These are phyloP conservation scores for Drosophila obscura DNA, from an alignment of 1,140 invertebrate species.

Conservation along the genomic window DNA sequence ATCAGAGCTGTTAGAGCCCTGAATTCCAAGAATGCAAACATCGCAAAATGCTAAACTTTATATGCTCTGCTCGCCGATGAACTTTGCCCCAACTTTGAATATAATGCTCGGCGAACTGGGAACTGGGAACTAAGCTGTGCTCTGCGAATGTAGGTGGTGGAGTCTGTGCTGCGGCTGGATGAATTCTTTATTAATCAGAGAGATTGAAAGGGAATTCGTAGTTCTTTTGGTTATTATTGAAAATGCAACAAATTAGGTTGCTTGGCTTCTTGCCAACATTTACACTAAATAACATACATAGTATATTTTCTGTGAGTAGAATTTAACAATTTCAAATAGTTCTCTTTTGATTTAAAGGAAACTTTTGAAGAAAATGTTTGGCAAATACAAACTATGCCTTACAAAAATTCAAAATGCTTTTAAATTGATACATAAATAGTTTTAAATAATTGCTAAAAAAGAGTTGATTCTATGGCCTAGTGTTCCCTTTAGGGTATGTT, in stretches of 20 bases:
- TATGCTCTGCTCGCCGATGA: constrained; percentile 16
- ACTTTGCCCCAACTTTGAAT: constrained; percentile 17
- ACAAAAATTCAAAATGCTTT: too few species aligned
- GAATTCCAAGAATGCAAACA: constrained; percentile 41
- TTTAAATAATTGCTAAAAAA: not conserved
- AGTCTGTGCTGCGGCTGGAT: not conserved
- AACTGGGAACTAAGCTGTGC: not conserved
- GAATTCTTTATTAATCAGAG: constrained; percentile 46
- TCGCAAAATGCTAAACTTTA: constrained; percentile 34
- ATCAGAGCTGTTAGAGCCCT: constrained; percentile 32
- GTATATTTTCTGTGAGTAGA: too few species aligned
- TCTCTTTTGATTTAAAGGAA: too few species aligned
- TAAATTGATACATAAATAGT: too few species aligned
- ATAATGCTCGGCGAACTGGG: constrained; percentile 12
- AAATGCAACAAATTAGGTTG: constrained; percentile 34
- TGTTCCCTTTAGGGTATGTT: not conserved
- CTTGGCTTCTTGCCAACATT: too few species aligned
- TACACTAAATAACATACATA: too few species aligned
- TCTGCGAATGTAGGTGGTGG: too few species aligned
- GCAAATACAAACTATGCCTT: too few species aligned
- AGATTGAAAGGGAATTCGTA: constrained; percentile 11
- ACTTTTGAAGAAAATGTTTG: too few species aligned
- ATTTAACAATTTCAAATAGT: too few species aligned
- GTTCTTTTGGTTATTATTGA: not conserved
- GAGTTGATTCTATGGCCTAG: too few species aligned